Evolutionary conservation across 2,113 vertebrate genomes (phyloP).

Genomic region (Planiliza haematocheilus): DNA sequence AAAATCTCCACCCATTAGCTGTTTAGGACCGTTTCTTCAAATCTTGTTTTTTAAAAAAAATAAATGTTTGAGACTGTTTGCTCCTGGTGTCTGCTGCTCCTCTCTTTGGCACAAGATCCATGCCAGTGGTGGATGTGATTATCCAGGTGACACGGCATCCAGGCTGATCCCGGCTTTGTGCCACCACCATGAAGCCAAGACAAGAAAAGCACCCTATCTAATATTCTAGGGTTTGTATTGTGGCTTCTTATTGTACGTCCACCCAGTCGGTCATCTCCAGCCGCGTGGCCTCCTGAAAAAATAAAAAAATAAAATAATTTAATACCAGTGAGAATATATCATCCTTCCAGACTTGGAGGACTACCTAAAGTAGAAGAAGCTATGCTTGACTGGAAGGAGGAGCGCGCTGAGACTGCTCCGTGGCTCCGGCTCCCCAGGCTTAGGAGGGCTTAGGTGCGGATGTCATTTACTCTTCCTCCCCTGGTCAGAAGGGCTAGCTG

Average conservation of each 20-base stretch:
- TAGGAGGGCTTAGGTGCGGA: slow-evolving; percentile 82
- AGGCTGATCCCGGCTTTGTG: slow-evolving; percentile 80
- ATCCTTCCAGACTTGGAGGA: slow-evolving; percentile 45
- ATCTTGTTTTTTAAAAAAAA: slow-evolving; percentile 20
- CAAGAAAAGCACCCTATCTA: slow-evolving; percentile 53
- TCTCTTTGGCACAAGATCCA: slow-evolving; percentile 45
- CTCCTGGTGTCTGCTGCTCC: slow-evolving; percentile 9
- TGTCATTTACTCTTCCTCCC: slow-evolving; percentile 78
- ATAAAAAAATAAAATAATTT: slow-evolving; percentile 20
- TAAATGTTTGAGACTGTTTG: slow-evolving; percentile 17
- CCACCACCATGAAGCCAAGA: slow-evolving; percentile 68
- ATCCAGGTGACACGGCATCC: slow-evolving; percentile 68
- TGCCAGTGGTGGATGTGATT: slow-evolving; percentile 69
- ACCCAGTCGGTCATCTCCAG: slow-evolving; percentile 39
- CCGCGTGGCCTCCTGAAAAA: slow-evolving; percentile 8
- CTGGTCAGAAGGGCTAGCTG: slow-evolving; percentile 76
- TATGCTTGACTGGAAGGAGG: slow-evolving; percentile 74
- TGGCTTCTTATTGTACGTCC: slow-evolving; percentile 61
- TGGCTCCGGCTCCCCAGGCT: slow-evolving; percentile 71
- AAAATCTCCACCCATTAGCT: not conserved
- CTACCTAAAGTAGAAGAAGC: slow-evolving; percentile 73
- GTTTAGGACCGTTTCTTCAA: not conserved
- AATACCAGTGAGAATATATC: slow-evolving; percentile 70
- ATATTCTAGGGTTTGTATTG: slow-evolving; percentile 71
- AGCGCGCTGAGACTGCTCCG: slow-evolving; percentile 62